A percentile compares a stretch with the other conserved stretches of the same genome.
phyloP scores from a whole-genome alignment of 2,797 vertebrate species.

The Catamblyrhynchus diadema region DNA sequence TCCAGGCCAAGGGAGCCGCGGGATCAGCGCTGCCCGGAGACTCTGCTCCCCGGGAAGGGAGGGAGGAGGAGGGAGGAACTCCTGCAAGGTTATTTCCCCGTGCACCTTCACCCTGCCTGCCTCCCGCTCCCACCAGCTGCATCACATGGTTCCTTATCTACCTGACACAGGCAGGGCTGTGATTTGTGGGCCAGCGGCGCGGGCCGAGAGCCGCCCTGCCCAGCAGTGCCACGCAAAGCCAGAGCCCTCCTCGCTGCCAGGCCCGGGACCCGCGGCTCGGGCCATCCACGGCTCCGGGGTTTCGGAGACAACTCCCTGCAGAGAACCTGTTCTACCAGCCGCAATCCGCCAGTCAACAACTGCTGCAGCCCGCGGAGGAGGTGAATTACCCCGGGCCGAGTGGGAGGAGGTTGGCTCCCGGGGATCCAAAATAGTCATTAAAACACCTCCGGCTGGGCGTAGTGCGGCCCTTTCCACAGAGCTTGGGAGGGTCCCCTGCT shows the following conservation, averaged over 20 bases:
- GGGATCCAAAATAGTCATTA: slow-evolving; percentile 58
- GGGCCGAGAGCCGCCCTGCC: slow-evolving; percentile 41
- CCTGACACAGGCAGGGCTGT: slow-evolving; percentile 57
- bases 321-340: slow-evolving; percentile 68
- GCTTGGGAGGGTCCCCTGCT: neutral
- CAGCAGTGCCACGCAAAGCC: slow-evolving; percentile 32
- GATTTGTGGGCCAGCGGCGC: slow-evolving; percentile 61
- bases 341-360: slow-evolving; percentile 39
- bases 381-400: slow-evolving; percentile 44
- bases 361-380: slow-evolving; percentile 16
- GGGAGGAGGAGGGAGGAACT: neutral
- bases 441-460: slow-evolving; percentile 51
- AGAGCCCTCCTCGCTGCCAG: neutral
- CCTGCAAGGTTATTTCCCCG: slow-evolving; percentile 69
- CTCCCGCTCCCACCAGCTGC: slow-evolving; percentile 26
- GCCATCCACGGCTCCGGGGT: slow-evolving; percentile 50
- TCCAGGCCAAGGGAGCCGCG: neutral
- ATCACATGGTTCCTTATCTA: slow-evolving; percentile 85
- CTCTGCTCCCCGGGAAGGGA: neutral
- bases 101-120: slow-evolving; percentile 84
- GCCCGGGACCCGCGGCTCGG: neutral
- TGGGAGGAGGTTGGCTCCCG: slow-evolving; percentile 50
- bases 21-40: neutral
- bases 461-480: neutral
- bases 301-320: slow-evolving; percentile 61